Evolutionary conservation across 2,797 vertebrate species (phyloP), one percentile per base, ranked within the genome.

Genomic region (Oreortyx pictus): DNA sequence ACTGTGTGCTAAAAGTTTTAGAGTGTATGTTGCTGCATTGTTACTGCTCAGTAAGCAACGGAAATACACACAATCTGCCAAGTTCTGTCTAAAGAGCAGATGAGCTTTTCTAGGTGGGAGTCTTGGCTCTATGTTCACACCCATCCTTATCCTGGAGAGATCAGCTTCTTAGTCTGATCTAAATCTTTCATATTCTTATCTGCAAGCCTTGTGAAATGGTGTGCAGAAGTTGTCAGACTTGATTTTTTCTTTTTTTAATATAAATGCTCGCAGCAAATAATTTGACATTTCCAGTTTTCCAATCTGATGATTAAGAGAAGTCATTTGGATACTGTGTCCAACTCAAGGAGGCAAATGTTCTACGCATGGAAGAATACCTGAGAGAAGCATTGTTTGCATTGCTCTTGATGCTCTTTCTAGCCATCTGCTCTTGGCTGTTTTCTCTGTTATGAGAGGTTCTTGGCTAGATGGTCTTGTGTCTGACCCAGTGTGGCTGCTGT

Each of bases 101-200:
- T 75, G 12, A 35, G 43, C 41, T 74, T 7, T 46, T 68, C 22
- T 11, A 46, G 70, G 50, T 41, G 75, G 62, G n/a, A 4, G 46
- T 79, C 50, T 82, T 50, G 35, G 33, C 27, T 70, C 6, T n/a
- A 5, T 2, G 1, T 92, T 86, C n/a, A 65, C 39, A 67, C 33
- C 6, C 7, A 4, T 87, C 47, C 35, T 90, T 76, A 78, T 81
- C 88, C 59, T 72, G 60, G 43, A 73, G 88, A 78, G 94, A 73
- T 78, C 76, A 76, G 5, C 44, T 81, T 44, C 56, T 70, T 82
- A 66, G 60, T 56, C 73, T 85, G 43, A 37, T 67, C 47, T 52
- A 75, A 80, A 56, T 72, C 73, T 94, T 94, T 74, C 39, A 67
- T 79, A 35, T 89, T 88, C 56, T 75, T 88, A 79, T 35, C 83